Percentiles rank a stretch among this genome's conserved stretches.
Conservation (phyloP, 2,888 invertebrate species). For the Furcula furcula region DNA sequence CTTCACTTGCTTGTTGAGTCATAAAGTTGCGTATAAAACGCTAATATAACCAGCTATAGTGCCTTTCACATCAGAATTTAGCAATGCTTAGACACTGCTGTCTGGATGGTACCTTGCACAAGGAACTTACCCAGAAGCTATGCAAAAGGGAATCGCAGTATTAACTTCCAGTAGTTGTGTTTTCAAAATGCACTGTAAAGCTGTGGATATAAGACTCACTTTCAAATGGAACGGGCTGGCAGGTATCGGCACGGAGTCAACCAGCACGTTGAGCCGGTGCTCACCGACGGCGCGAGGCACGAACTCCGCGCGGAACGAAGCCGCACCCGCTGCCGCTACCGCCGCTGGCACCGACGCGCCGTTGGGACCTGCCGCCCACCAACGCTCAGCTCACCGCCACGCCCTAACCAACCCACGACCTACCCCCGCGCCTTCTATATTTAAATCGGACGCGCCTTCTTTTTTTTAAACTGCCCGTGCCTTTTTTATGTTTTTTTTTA, state of each 20-base stretch:
- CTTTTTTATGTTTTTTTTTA: background rate
- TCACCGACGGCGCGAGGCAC: conserved; percentile 95
- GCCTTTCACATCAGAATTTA: too few relatives aligned
- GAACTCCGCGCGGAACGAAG: conserved; percentile 94
- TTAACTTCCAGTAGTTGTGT: too few relatives aligned
- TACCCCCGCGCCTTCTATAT: conserved; percentile 1
- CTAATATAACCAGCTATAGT: too few relatives aligned
- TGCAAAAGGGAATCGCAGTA: too few relatives aligned
- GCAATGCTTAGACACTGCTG: too few relatives aligned
- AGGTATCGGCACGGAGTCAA: conserved; percentile 90
- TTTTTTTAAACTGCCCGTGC: background rate
- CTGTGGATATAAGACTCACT: conserved; percentile 68
- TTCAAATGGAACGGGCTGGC: conserved; percentile 97
- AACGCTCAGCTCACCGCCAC: conserved; percentile 69
- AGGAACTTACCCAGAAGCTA: too few relatives aligned
- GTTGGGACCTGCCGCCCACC: conserved; percentile 88
- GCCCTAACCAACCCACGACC: conserved; percentile 56
- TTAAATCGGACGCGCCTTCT: background rate
- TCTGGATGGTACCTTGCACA: too few relatives aligned
- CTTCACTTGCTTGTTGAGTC: too few relatives aligned
- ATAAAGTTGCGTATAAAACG: too few relatives aligned
- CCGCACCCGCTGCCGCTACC: conserved; percentile 91
- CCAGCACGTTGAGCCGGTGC: conserved; percentile 93
- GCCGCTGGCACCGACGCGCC: conserved; percentile 95
- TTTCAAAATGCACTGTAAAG: too few relatives aligned